Conservation (phyloP, 2,113 vertebrate genomes). For the Megaleporinus macrocephalus region DNA sequence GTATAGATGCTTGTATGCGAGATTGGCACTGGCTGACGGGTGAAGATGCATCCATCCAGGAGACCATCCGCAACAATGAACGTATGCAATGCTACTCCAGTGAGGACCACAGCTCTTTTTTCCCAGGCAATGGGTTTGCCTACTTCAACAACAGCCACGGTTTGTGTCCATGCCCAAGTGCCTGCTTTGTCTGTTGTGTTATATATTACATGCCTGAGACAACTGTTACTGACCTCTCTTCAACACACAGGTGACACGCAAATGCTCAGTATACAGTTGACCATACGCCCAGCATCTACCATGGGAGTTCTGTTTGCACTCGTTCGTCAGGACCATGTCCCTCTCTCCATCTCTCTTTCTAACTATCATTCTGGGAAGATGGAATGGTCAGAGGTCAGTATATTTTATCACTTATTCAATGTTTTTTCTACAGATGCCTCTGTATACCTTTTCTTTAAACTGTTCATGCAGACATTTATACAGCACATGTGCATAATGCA, state of each 20-base stretch:
- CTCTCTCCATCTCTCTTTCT: conserved; percentile 86
- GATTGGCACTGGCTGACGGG: conserved; percentile 94
- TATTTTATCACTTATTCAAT: neutral
- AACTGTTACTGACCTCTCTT: neutral
- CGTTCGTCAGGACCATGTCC: conserved; percentile 81
- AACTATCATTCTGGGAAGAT: conserved; percentile 88
- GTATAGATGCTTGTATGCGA: conserved; percentile 91
- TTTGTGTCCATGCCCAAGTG: conserved; percentile 62
- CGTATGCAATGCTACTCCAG: conserved; percentile 92
- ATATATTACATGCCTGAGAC: no score
- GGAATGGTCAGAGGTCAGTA: conserved; percentile 85
- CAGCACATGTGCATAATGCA: no score
- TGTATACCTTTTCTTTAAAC: neutral
- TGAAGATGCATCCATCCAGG: conserved; percentile 88
- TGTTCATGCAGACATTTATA: no score
- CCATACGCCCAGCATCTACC: conserved; percentile 84
- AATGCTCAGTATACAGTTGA: conserved; percentile 81
- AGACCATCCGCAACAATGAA: conserved; percentile 83
- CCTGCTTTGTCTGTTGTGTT: no score
- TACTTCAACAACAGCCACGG: conserved; percentile 85
- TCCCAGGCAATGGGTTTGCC: conserved; percentile 86
- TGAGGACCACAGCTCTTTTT: conserved; percentile 86
- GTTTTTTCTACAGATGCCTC: neutral
- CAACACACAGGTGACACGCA: conserved; percentile 67
- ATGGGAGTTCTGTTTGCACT: conserved; percentile 89